Conservation (phyloP, 2,888 invertebrate genomes). For the Troides oblongomaculatus region DNA sequence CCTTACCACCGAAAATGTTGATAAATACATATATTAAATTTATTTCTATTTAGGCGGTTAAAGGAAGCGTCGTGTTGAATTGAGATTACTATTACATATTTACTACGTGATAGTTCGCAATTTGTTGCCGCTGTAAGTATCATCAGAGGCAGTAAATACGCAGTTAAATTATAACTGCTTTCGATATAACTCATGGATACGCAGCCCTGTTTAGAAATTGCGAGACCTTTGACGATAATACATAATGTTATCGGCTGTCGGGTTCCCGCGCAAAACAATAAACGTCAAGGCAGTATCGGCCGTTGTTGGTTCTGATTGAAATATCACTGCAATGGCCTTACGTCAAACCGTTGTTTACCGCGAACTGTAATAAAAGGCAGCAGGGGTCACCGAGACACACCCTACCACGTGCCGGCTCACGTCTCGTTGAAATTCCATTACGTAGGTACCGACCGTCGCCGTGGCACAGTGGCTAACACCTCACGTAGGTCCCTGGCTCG, state of each 20-base stretch:
- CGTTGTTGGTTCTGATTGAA: constrained; percentile 30
- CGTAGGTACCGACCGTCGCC: neutral
- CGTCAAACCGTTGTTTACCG: constrained; percentile 35
- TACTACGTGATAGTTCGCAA: neutral
- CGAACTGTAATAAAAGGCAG: constrained; percentile 29
- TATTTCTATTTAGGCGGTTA: neutral
- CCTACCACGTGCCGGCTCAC: constrained; percentile 39
- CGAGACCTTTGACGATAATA: constrained; percentile 27
- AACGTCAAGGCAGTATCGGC: constrained; percentile 39
- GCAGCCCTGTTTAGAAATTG: constrained; percentile 26
- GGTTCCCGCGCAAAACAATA: constrained; percentile 33
- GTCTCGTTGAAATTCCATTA: constrained; percentile 15
- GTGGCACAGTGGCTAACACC: neutral
- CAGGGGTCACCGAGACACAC: constrained; percentile 45
- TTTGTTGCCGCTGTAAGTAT: too few relatives aligned
- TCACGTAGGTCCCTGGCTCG: neutral
- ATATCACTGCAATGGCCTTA: constrained; percentile 32
- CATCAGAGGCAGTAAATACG: neutral
- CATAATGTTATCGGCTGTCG: constrained; percentile 22
- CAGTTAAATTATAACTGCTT: neutral
- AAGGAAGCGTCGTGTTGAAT: neutral
- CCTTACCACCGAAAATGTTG: too few relatives aligned
- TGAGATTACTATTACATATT: neutral
- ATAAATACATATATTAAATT: too few relatives aligned
- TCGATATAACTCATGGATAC: constrained; percentile 11